phyloP scores from a whole-genome alignment of 1,140 invertebrate species.

The Berghia stephanieae region DNA sequence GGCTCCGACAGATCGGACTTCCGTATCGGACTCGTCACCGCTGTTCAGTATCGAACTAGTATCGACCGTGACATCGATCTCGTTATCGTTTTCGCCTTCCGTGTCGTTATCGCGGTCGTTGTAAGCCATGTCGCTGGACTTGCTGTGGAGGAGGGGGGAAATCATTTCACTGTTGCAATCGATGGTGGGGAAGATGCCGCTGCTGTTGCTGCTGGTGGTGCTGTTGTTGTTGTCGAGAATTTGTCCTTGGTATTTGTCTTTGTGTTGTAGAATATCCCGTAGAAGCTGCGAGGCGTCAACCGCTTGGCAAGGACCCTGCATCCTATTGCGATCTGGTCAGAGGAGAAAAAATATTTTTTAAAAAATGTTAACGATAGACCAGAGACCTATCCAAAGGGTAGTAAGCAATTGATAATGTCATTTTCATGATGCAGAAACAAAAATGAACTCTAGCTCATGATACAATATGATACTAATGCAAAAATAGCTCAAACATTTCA shows the following conservation, averaged over 20 bases:
- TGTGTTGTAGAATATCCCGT: conserved; percentile 68
- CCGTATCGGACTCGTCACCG: conserved; percentile 34
- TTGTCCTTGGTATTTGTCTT: conserved; percentile 49
- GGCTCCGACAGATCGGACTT: neutral
- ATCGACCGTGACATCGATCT: conserved; percentile 38
- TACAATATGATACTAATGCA: too few relatives aligned
- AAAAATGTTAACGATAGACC: too few relatives aligned
- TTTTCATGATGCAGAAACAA: too few relatives aligned
- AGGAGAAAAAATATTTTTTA: too few relatives aligned
- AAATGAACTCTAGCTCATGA: too few relatives aligned
- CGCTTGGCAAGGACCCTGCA: conserved; percentile 22
- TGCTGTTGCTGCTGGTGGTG: conserved; percentile 72
- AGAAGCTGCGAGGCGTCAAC: conserved; percentile 65
- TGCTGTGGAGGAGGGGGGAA: conserved; percentile 32
- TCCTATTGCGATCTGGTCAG: conserved; percentile 3
- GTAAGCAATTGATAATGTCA: too few relatives aligned
- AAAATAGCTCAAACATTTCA: too few relatives aligned
- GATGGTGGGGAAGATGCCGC: conserved; percentile 48
- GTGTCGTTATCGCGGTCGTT: conserved; percentile 35
- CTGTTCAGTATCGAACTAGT: conserved; percentile 33
- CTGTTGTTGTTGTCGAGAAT: conserved; percentile 43
- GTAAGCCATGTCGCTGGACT: conserved; percentile 39
- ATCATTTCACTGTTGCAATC: conserved; percentile 61
- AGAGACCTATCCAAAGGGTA: too few relatives aligned
- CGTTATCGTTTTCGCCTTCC: conserved; percentile 49